phyloP scores from a whole-genome alignment of 2,113 vertebrate genomes.

The Electrona antarctica region DNA sequence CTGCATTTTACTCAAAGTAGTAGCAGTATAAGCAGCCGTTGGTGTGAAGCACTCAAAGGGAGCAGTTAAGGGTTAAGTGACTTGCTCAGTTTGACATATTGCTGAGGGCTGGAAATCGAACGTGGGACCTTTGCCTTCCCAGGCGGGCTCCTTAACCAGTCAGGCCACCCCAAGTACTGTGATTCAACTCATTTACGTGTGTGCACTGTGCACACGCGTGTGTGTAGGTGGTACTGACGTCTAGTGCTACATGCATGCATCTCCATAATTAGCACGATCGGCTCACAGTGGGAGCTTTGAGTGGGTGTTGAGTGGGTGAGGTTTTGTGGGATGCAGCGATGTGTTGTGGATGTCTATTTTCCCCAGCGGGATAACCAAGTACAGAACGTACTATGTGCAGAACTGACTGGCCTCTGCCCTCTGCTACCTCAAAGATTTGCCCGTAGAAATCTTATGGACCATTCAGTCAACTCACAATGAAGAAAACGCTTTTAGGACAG shows the following conservation, averaged over 20 bases:
- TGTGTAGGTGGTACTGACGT: slow-evolving; percentile 40
- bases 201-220: slow-evolving; percentile 31
- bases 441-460: no score
- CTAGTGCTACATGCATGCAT: slow-evolving; percentile 28
- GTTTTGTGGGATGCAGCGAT: slow-evolving; percentile 48
- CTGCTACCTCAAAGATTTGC: neutral
- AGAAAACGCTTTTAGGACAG: neutral
- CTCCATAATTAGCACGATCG: slow-evolving; percentile 39
- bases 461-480: neutral
- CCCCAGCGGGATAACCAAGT: neutral
- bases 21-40: no score
- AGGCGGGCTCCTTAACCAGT: no score
- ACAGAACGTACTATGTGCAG: slow-evolving; percentile 4
- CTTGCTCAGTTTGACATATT: no score
- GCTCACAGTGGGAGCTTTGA: slow-evolving; percentile 57
- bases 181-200: no score
- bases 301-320: slow-evolving; percentile 62
- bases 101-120: no score
- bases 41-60: no score
- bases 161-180: no score
- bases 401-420: neutral
- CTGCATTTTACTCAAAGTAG: no score
- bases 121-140: no score
- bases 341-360: slow-evolving; percentile 17
- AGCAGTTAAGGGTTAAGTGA: no score